A percentile compares a stretch with the other conserved stretches of the same genome.
Evolutionary conservation across 2,888 invertebrate genomes (phyloP).

Genomic region (Ecliptopera silaceata): DNA sequence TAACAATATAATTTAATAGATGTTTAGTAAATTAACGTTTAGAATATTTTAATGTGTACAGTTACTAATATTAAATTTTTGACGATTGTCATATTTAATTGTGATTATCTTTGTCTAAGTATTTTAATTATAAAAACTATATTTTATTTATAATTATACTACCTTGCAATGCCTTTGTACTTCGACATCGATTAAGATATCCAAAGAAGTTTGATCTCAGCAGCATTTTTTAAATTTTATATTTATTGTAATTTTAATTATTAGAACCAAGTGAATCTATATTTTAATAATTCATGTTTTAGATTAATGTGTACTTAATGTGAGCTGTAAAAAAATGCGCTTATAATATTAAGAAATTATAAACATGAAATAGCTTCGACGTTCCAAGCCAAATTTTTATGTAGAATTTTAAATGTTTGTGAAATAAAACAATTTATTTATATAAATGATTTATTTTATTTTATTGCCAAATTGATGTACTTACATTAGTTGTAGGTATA

Average conservation of each 20-base stretch:
- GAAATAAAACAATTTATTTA: constrained; percentile 34
- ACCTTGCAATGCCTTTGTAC: no score
- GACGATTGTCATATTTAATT: no score
- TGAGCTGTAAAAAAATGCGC: constrained; percentile 25
- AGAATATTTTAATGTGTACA: no score
- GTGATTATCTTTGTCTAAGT: no score
- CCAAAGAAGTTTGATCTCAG: constrained; percentile 38
- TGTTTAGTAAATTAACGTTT: no score
- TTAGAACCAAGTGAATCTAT: constrained; percentile 24
- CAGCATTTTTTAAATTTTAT: constrained; percentile 30
- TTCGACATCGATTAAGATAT: constrained; percentile 24
- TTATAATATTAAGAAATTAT: constrained; percentile 1
- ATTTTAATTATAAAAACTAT: no score
- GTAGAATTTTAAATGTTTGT: constrained; percentile 11
- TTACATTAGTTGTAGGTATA: constrained; percentile 12
- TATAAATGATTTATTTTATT: constrained; percentile 22
- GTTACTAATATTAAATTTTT: no score
- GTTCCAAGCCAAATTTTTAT: constrained; percentile 24
- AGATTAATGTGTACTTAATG: neutral
- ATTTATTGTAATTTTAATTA: constrained; percentile 8
- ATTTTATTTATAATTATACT: neutral
- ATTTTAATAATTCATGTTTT: constrained; percentile 5
- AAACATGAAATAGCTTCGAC: constrained; percentile 8
- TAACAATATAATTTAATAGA: no score
- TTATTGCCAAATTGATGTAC: constrained; percentile 29